phyloP scores from a whole-genome alignment of 2,113 vertebrate species.

The Smithornis capensis region DNA sequence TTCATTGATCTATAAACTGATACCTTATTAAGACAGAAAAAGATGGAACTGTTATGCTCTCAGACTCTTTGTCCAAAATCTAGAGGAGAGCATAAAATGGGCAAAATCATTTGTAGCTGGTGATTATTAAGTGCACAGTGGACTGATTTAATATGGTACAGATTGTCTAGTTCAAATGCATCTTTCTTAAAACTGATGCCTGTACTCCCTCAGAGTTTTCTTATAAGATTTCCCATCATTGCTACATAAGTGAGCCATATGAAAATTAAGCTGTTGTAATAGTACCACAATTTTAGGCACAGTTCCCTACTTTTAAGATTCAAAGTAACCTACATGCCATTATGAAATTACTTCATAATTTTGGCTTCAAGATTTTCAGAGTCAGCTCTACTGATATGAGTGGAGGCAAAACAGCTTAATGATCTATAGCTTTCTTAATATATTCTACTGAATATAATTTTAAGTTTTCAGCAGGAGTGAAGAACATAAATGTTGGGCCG shows the following conservation, averaged over 20 bases:
- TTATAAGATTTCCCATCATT: not conserved
- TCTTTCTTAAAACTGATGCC: not conserved
- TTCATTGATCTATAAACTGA: not conserved
- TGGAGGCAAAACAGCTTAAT: not conserved
- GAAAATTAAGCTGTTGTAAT: not conserved
- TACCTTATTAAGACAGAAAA: not conserved
- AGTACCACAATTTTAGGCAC: not conserved
- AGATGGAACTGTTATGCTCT: not conserved
- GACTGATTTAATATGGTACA: not conserved
- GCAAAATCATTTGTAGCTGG: not conserved
- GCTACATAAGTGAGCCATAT: not conserved
- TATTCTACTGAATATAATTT: not conserved
- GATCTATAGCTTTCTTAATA: not conserved
- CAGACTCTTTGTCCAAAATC: not conserved
- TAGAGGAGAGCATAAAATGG: not conserved
- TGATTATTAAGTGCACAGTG: not conserved
- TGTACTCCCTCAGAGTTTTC: not conserved
- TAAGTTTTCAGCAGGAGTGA: not conserved
- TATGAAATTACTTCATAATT: not conserved
- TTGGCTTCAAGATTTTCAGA: not conserved
- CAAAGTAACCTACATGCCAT: not conserved
- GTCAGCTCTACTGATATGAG: not conserved
- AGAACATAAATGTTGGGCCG: not conserved
- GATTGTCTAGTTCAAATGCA: not conserved
- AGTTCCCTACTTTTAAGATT: not conserved